Evolutionary conservation across 2,888 invertebrate genomes (phyloP), one percentile per base, ranked within the genome.

Genomic region (Sphaeridia pumilis): DNA sequence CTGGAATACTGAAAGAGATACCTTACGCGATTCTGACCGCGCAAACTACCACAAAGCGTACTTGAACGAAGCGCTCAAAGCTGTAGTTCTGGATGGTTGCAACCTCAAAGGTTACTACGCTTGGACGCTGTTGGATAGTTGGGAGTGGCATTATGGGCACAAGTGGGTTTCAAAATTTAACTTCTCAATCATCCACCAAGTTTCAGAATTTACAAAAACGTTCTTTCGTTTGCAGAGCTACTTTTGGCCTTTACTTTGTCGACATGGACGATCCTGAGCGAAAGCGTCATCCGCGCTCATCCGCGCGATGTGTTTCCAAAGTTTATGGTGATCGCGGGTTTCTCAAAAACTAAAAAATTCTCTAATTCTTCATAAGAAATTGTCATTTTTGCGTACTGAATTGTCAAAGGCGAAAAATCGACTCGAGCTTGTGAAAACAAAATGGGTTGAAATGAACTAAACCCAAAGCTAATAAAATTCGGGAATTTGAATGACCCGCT

Each of bases 241-340:
- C 38, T 17, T 57, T 57, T 52, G 57, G 57, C 3, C 44, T 54
- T 21, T 42, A 55, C 27, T 28, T 44, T 27, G 49, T 57, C n/a
- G 52, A 57, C 46, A 48, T 54, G 17, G 36, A 49, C 12, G 50
- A 56, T 41, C 55, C 58, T 12, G 34, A 48, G 14, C 17, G 46
- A 12, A 41, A 44, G 14, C 28, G 58, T 17, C 31, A 38, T 4
- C 56, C 56, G 4, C 71, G 70, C 53, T 64, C 61, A 1, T 71
- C 71, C 3, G 70, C 70, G 10, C 45, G 51, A 35, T 70, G 60
- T 60, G 68, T 66, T 55, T 45, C 54, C 3, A 20, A 54, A 25
- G 21, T 65, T 14, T 56, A 58, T 28, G 34, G 35, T 2, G 46
- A 58, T 21, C 56, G 60, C 47, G 63, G 63, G n/a, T 63, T 62